A percentile compares a stretch with the other conserved stretches of the same genome.
phyloP scores from a whole-genome alignment of 2,113 vertebrate species.

The Morone saxatilis region DNA sequence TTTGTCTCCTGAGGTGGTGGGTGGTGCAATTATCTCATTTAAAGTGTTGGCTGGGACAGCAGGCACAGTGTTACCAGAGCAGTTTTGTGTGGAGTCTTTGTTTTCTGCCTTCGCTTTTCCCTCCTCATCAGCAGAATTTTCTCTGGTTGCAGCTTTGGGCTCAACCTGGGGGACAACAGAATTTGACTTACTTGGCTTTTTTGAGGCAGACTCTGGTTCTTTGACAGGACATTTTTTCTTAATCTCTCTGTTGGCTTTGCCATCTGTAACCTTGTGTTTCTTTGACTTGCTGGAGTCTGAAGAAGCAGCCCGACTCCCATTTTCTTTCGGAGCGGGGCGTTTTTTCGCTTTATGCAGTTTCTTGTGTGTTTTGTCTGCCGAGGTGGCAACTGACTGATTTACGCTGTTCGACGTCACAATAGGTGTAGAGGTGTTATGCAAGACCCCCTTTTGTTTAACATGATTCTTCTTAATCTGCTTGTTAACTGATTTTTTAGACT shows the following conservation, averaged over 20 bases:
- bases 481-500: background rate
- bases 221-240: constrained; percentile 15
- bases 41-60: background rate
- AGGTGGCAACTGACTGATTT: background rate
- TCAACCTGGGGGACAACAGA: background rate
- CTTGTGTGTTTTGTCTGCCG: constrained; percentile 15
- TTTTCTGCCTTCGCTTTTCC: constrained; percentile 31
- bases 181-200: background rate
- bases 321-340: background rate
- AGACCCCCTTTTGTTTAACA: constrained; percentile 3
- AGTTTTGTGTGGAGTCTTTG: background rate
- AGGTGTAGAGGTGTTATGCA: background rate
- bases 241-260: background rate
- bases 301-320: background rate
- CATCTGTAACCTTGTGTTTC: constrained; percentile 1
- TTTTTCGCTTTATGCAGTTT: constrained; percentile 27
- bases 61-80: background rate
- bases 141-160: background rate
- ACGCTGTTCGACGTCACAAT: background rate
- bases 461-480: constrained; percentile 7
- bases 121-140: background rate
- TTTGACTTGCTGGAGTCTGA: constrained; percentile 29
- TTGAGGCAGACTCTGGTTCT: background rate
- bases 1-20: background rate
- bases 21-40: background rate